These are phyloP conservation scores for Noctua janthe DNA, from an alignment of 2,888 invertebrate genomes.

Conservation along the genomic window DNA sequence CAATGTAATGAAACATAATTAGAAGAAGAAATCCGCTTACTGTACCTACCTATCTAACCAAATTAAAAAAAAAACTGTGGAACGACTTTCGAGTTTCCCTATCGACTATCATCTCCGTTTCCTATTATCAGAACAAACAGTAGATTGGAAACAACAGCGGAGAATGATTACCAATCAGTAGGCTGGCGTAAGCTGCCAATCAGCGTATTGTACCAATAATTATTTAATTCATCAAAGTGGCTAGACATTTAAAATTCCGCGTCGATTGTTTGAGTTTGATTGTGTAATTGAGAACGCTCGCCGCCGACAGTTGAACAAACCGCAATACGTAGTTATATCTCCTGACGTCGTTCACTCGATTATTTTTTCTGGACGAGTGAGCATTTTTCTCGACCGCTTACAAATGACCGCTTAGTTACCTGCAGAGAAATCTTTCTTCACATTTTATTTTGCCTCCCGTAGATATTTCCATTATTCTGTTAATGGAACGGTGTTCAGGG, in stretches of 20 bases:
- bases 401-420: slow-evolving; percentile 87
- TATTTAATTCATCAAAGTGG: slow-evolving; percentile 64
- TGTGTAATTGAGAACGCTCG: slow-evolving; percentile 50
- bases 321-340: slow-evolving; percentile 63
- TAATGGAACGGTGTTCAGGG: slow-evolving; percentile 85
- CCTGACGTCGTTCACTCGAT: slow-evolving; percentile 74
- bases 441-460: slow-evolving; percentile 84
- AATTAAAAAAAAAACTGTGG: slow-evolving; percentile 18
- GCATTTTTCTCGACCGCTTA: slow-evolving; percentile 87
- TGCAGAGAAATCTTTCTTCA: slow-evolving; percentile 84
- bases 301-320: slow-evolving; percentile 25
- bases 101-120: slow-evolving; percentile 37
- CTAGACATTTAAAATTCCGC: slow-evolving; percentile 46
- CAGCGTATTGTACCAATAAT: slow-evolving; percentile 55
- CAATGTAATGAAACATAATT: slow-evolving; percentile 17
- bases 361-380: slow-evolving; percentile 87
- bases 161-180: slow-evolving; percentile 59
- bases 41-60: background rate
- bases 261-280: slow-evolving; percentile 43
- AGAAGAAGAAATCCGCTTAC: background rate
- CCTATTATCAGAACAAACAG: slow-evolving; percentile 55
- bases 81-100: slow-evolving; percentile 23
- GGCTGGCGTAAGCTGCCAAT: slow-evolving; percentile 51
- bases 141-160: slow-evolving; percentile 45
- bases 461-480: slow-evolving; percentile 86